These are phyloP conservation scores for Halichoeres trimaculatus DNA, from an alignment of 2,113 vertebrate species.

Conservation along the genomic window DNA sequence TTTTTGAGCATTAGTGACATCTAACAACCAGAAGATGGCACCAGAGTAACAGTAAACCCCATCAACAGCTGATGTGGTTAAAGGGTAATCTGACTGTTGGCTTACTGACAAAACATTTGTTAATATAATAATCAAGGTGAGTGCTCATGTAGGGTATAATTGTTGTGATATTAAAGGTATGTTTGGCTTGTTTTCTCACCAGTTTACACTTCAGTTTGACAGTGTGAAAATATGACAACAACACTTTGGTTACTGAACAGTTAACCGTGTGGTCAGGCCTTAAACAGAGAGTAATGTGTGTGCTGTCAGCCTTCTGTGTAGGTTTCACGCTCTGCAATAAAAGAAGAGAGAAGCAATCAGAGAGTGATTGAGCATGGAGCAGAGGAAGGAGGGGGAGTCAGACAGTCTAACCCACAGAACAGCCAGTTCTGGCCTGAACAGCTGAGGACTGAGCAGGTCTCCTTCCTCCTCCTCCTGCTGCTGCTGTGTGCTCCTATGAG, in stretches of 20 bases:
- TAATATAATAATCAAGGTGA: not conserved
- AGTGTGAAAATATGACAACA: not conserved
- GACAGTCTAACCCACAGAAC: slow-evolving; percentile 61
- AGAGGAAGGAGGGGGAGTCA: slow-evolving; percentile 25
- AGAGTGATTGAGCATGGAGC: slow-evolving; percentile 29
- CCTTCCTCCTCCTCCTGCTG: slow-evolving; percentile 53
- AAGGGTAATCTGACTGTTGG: slow-evolving; percentile 5
- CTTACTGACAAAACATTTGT: slow-evolving; percentile 21
- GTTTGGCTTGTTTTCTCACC: not conserved
- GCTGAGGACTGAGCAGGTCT: slow-evolving; percentile 73
- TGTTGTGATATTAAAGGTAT: not conserved
- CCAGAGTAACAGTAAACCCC: slow-evolving; percentile 24
- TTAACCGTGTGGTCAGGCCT: not conserved
- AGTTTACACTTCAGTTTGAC: not conserved
- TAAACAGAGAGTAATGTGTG: slow-evolving; percentile 6
- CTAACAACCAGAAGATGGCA: slow-evolving; percentile 57
- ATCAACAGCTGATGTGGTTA: slow-evolving; percentile 4
- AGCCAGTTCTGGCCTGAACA: slow-evolving; percentile 67
- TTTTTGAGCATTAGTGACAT: not conserved
- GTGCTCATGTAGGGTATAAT: not conserved
- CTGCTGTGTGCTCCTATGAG: slow-evolving; percentile 60
- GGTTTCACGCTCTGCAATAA: slow-evolving; percentile 68
- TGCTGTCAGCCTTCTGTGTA: slow-evolving; percentile 30
- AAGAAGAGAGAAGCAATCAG: slow-evolving; percentile 37
- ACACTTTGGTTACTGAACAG: not conserved